A percentile compares a stretch with the other conserved stretches of the same genome.
Evolutionary conservation across 1,140 invertebrate species (phyloP).

Genomic region (Tribolium madens): DNA sequence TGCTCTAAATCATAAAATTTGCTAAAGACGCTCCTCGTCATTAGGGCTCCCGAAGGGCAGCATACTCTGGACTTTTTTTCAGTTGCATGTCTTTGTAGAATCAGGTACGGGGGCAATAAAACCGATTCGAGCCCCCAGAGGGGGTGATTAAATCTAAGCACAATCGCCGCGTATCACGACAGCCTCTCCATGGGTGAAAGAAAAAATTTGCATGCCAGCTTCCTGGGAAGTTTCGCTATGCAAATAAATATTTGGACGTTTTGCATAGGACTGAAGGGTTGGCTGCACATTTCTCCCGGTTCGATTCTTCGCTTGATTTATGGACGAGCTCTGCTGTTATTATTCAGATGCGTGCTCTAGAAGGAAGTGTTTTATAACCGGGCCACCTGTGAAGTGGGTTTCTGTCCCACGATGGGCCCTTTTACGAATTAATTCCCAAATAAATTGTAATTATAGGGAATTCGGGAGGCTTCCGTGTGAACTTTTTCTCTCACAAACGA

Average conservation of each 20-base stretch:
- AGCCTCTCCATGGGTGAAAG: not conserved
- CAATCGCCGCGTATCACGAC: slow-evolving; percentile 8
- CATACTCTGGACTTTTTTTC: not conserved
- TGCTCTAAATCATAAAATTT: slow-evolving; percentile 12
- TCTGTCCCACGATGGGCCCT: slow-evolving; percentile 23
- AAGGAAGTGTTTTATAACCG: slow-evolving; percentile 40
- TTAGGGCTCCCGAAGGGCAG: slow-evolving; percentile 4
- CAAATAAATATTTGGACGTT: slow-evolving; percentile 21
- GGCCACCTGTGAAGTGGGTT: slow-evolving; percentile 41
- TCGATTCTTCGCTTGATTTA: slow-evolving; percentile 37
- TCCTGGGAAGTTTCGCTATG: not conserved
- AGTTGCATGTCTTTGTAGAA: slow-evolving; percentile 21
- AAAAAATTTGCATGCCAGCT: slow-evolving; percentile 21
- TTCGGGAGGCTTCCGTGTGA: too few relatives aligned
- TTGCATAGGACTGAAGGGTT: slow-evolving; percentile 38
- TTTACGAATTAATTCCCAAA: not conserved
- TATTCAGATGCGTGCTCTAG: slow-evolving; percentile 41
- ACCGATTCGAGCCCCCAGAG: slow-evolving; percentile 16
- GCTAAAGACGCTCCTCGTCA: not conserved
- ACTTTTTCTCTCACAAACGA: not conserved
- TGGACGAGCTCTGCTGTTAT: slow-evolving; percentile 28
- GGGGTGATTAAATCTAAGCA: slow-evolving; percentile 11
- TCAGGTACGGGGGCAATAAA: slow-evolving; percentile 26
- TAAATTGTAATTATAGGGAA: not conserved
- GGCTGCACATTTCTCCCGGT: not conserved